Conservation (phyloP, 2,797 vertebrate genomes). For the Chaetodon trifasciatus region DNA sequence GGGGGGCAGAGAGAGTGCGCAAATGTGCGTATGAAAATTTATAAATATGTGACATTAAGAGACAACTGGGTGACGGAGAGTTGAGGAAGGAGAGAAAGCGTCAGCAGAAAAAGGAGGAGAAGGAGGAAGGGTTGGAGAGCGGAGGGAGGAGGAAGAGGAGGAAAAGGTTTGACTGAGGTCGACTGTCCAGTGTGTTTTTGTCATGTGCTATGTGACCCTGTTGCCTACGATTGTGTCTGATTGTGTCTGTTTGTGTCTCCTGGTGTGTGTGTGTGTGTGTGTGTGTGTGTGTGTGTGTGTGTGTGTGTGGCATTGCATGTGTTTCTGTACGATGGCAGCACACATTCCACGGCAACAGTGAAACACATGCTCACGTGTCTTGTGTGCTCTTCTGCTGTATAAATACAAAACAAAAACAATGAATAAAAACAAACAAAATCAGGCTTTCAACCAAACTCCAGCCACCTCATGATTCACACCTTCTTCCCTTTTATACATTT, state of each 20-base stretch:
- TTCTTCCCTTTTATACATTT: slow-evolving; percentile 82
- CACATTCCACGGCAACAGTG: slow-evolving; percentile 83
- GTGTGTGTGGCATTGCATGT: slow-evolving; percentile 33
- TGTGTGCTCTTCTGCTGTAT: slow-evolving; percentile 86
- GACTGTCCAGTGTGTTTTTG: slow-evolving; percentile 85
- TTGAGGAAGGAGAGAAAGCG: slow-evolving; percentile 49
- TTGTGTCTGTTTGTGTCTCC: slow-evolving; percentile 49
- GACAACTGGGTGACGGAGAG: slow-evolving; percentile 58
- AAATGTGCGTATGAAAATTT: slow-evolving; percentile 81
- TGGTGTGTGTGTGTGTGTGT: slow-evolving; percentile 22
- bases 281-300: slow-evolving; percentile 34
- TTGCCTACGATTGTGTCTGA: slow-evolving; percentile 66
- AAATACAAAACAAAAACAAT: slow-evolving; percentile 82
- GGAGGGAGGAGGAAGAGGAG: slow-evolving; percentile 54
- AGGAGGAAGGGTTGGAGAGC: slow-evolving; percentile 53
- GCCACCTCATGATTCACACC: slow-evolving; percentile 78
- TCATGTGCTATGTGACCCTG: slow-evolving; percentile 85
- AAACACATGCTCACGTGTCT: slow-evolving; percentile 86
- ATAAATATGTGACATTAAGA: slow-evolving; percentile 79
- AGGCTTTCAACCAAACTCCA: slow-evolving; percentile 77
- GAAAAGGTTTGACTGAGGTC: slow-evolving; percentile 79
- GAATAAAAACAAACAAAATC: slow-evolving; percentile 77
- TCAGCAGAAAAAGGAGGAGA: slow-evolving; percentile 51
- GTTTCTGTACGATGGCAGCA: slow-evolving; percentile 69
- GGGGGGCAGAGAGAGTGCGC: slow-evolving; percentile 66